Percentiles rank a stretch among this genome's conserved stretches.
phyloP scores from a whole-genome alignment of 2,888 invertebrate species.

The Dicyrtomina minuta region DNA sequence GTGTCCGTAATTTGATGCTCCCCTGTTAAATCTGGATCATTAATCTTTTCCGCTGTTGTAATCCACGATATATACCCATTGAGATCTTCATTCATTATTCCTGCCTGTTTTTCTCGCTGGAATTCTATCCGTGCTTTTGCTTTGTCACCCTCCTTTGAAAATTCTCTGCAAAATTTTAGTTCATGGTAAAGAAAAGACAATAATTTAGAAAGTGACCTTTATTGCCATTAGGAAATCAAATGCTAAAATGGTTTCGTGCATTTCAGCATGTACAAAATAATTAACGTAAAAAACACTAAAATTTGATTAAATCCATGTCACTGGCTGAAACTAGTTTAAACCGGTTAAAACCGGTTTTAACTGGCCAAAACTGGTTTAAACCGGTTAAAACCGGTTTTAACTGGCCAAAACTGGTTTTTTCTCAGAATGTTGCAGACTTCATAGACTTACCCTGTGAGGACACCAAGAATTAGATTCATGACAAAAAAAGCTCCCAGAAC shows the following conservation, averaged over 20 bases:
- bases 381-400: neutral
- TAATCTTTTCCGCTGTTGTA: conserved; percentile 64
- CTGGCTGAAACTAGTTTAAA: neutral
- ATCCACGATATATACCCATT: conserved; percentile 66
- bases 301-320: too few relatives aligned
- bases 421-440: neutral
- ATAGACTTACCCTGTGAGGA: conserved; percentile 64
- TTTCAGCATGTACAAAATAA: too few relatives aligned
- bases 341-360: too few relatives aligned
- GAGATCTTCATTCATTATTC: conserved; percentile 65
- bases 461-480: conserved; percentile 66
- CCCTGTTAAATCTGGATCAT: neutral
- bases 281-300: too few relatives aligned
- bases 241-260: too few relatives aligned
- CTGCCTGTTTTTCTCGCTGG: conserved; percentile 64
- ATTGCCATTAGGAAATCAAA: too few relatives aligned
- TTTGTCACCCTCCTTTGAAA: conserved; percentile 67
- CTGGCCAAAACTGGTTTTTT: neutral
- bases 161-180: conserved; percentile 58
- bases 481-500: conserved; percentile 68
- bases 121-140: conserved; percentile 65
- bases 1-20: too few relatives aligned
- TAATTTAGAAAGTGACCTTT: too few relatives aligned
- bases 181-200: neutral
- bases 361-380: too few relatives aligned